Evolutionary conservation across 1,140 invertebrate species (phyloP).

Genomic region (Mizuhopecten yessoensis): DNA sequence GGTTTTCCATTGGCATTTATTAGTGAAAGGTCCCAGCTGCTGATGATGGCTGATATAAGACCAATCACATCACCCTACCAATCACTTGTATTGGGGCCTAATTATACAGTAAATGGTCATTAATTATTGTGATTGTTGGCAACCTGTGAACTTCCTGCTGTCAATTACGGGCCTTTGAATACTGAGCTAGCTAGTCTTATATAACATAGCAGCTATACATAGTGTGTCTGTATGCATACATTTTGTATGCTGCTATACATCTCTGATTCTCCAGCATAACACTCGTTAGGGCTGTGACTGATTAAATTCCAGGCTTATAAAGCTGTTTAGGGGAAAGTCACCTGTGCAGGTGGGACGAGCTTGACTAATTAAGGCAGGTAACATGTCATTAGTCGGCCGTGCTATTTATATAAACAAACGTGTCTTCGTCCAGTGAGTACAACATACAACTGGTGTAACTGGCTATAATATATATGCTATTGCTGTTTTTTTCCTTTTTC

Average conservation of each 20-base stretch:
- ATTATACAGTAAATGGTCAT: neutral
- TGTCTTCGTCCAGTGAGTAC: too few species aligned
- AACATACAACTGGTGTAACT: too few species aligned
- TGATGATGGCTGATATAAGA: neutral
- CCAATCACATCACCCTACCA: neutral
- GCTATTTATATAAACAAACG: neutral
- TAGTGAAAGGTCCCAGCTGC: neutral
- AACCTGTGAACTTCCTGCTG: slow-evolving; percentile 21
- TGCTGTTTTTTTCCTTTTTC: too few species aligned
- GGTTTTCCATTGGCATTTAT: neutral
- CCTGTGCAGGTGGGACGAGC: neutral
- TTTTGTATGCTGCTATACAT: neutral
- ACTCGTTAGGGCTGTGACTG: neutral
- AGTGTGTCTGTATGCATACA: neutral
- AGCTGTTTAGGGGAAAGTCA: neutral
- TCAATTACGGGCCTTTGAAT: neutral
- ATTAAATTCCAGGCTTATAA: neutral
- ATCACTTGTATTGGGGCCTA: neutral
- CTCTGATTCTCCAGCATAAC: neutral
- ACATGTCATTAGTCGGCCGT: neutral
- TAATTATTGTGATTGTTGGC: neutral
- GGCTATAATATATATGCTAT: too few species aligned
- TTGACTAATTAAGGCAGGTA: neutral
- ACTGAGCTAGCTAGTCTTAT: neutral
- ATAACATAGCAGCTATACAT: neutral